phyloP scores from a whole-genome alignment of 2,888 invertebrate species.

The Acleris sparsana region DNA sequence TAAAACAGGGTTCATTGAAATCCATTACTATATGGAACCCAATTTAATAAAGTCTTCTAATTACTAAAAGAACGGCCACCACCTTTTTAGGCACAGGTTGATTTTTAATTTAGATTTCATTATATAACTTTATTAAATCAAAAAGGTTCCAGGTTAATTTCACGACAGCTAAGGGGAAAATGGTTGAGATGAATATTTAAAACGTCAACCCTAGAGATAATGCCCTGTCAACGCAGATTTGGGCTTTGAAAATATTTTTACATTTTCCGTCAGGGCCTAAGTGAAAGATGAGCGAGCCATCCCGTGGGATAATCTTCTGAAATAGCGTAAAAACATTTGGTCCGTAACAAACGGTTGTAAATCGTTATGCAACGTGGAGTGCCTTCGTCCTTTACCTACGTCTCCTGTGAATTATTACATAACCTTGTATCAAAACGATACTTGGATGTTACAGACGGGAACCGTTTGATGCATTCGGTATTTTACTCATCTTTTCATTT shows the following conservation, averaged over 20 bases:
- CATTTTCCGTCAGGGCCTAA: constrained; percentile 45
- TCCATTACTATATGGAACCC: not conserved
- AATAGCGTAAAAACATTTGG: constrained; percentile 15
- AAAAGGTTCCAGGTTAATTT: constrained; percentile 57
- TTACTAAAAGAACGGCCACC: not conserved
- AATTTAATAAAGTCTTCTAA: not conserved
- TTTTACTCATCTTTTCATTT: too few relatives aligned
- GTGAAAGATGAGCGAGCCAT: constrained; percentile 55
- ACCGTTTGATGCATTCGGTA: too few relatives aligned
- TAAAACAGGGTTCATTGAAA: not conserved
- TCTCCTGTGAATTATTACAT: too few relatives aligned
- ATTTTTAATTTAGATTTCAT: constrained; percentile 27
- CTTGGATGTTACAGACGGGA: too few relatives aligned
- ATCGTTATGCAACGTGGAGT: constrained; percentile 1
- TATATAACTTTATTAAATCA: constrained; percentile 55
- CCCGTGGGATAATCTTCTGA: constrained; percentile 42
- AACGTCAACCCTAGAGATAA: constrained; percentile 44
- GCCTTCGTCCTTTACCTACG: not conserved
- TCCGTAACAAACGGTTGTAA: not conserved
- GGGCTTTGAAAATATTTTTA: constrained; percentile 47
- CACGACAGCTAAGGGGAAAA: constrained; percentile 52
- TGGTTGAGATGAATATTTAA: constrained; percentile 63
- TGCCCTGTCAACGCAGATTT: constrained; percentile 46
- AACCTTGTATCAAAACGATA: too few relatives aligned
- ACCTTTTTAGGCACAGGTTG: constrained; percentile 4